phyloP scores from a whole-genome alignment of 2,797 vertebrate species.

The Pipistrellus pipistrellus region DNA sequence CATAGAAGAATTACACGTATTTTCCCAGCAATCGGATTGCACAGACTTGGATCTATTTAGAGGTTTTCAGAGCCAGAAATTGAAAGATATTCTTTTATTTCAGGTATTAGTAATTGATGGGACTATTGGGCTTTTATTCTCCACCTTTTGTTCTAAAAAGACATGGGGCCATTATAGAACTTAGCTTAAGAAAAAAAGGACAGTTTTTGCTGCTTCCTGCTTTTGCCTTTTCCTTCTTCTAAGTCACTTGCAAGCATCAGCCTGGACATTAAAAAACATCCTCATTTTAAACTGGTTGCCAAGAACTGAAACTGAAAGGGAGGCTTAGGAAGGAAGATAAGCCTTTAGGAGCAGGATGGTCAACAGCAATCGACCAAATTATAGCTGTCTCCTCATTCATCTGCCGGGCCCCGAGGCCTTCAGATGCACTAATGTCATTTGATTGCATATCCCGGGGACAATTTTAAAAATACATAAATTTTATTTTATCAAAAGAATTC shows the following conservation, averaged over 20 bases:
- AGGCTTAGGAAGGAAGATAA: neutral
- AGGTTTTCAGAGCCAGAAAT: conserved; percentile 70
- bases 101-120: conserved; percentile 53
- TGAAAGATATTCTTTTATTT: conserved; percentile 72
- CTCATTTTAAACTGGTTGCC: conserved; percentile 48
- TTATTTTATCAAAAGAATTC: conserved; percentile 74
- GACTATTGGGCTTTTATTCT: conserved; percentile 16
- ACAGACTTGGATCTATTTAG: conserved; percentile 67
- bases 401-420: neutral
- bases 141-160: conserved; percentile 12
- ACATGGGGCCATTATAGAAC: neutral
- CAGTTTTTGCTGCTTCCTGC: conserved; percentile 36
- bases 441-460: conserved; percentile 39
- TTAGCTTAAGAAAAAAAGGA: conserved; percentile 52
- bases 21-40: conserved; percentile 75
- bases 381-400: neutral
- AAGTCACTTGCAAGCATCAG: conserved; percentile 41
- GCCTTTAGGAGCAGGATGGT: neutral
- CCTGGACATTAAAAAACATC: conserved; percentile 66
- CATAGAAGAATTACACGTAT: neutral
- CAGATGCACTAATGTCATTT: neutral
- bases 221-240: conserved; percentile 24
- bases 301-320: conserved; percentile 44
- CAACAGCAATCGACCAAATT: neutral
- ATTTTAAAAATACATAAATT: conserved; percentile 72